These are phyloP conservation scores for Chaunax sp. DNA, from an alignment of 2,797 vertebrate species.

Conservation along the genomic window DNA sequence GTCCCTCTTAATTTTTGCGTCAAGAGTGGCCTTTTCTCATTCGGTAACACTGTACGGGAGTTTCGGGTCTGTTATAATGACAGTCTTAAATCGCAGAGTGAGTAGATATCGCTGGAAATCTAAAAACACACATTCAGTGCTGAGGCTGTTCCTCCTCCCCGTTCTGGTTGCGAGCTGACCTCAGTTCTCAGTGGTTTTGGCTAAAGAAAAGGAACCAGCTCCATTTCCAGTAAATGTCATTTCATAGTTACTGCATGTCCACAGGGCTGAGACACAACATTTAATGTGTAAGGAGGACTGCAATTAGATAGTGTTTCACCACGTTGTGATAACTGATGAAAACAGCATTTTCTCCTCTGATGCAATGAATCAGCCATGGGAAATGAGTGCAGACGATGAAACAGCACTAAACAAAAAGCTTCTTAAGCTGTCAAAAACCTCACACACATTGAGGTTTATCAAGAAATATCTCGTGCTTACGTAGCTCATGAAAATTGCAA, in stretches of 20 bases:
- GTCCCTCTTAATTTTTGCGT: slow-evolving; percentile 60
- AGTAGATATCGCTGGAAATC: slow-evolving; percentile 75
- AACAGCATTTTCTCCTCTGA: slow-evolving; percentile 53
- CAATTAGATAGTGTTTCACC: slow-evolving; percentile 71
- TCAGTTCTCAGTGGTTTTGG: slow-evolving; percentile 81
- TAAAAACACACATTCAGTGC: slow-evolving; percentile 71
- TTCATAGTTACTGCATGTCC: slow-evolving; percentile 80
- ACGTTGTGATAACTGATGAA: slow-evolving; percentile 53
- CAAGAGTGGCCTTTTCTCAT: slow-evolving; percentile 47
- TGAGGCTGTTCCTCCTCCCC: slow-evolving; percentile 42
- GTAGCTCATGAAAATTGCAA: background rate
- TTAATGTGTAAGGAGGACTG: slow-evolving; percentile 68
- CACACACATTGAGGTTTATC: slow-evolving; percentile 15
- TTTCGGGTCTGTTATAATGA: slow-evolving; percentile 63
- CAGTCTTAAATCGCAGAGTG: slow-evolving; percentile 67
- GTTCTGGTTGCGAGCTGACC: slow-evolving; percentile 71
- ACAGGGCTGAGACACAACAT: slow-evolving; percentile 73
- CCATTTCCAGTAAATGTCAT: slow-evolving; percentile 84
- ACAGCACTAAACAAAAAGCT: slow-evolving; percentile 24
- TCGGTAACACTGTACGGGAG: slow-evolving; percentile 37
- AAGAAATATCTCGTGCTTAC: background rate
- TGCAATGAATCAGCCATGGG: slow-evolving; percentile 44
- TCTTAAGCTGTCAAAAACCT: slow-evolving; percentile 28
- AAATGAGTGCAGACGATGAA: slow-evolving; percentile 43
- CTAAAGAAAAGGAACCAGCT: slow-evolving; percentile 67